phyloP scores from a whole-genome alignment of 2,113 vertebrate genomes.

The Entelurus aequoreus region DNA sequence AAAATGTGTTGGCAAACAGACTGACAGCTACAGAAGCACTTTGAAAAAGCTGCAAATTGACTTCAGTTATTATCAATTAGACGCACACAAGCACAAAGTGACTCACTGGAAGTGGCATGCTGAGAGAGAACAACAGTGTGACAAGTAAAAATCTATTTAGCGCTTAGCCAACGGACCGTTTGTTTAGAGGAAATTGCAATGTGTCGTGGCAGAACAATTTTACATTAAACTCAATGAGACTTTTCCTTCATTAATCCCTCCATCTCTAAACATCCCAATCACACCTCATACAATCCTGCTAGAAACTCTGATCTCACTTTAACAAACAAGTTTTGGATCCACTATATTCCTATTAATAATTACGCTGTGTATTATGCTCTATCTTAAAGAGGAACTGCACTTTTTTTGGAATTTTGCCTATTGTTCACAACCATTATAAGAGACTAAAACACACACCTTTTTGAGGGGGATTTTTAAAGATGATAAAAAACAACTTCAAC shows the following conservation, averaged over 20 bases:
- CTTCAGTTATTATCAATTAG: conserved; percentile 21
- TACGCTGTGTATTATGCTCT: too few relatives aligned
- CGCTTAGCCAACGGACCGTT: conserved; percentile 24
- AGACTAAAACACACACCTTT: too few relatives aligned
- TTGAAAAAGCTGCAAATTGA: conserved; percentile 26
- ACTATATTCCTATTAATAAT: too few relatives aligned
- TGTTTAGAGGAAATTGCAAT: conserved; percentile 8
- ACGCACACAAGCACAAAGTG: not conserved
- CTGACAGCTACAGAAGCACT: conserved; percentile 20
- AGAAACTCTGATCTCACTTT: conserved; percentile 6
- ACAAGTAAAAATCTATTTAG: conserved; percentile 24
- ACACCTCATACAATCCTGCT: not conserved
- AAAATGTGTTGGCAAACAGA: conserved; percentile 26
- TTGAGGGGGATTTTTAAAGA: too few relatives aligned
- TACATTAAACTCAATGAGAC: not conserved
- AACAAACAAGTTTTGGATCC: conserved; percentile 28
- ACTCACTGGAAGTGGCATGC: not conserved
- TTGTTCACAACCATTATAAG: too few relatives aligned
- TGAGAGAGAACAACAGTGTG: conserved; percentile 7
- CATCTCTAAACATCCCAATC: conserved; percentile 4
- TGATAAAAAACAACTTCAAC: too few relatives aligned
- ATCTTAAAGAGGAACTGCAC: too few relatives aligned
- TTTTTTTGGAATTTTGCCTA: too few relatives aligned
- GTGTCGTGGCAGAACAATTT: not conserved
- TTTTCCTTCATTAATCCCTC: conserved; percentile 4